Percentiles rank a stretch among this genome's conserved stretches.
phyloP scores from a whole-genome alignment of 2,113 vertebrate species.

The Coreoperca whiteheadi region DNA sequence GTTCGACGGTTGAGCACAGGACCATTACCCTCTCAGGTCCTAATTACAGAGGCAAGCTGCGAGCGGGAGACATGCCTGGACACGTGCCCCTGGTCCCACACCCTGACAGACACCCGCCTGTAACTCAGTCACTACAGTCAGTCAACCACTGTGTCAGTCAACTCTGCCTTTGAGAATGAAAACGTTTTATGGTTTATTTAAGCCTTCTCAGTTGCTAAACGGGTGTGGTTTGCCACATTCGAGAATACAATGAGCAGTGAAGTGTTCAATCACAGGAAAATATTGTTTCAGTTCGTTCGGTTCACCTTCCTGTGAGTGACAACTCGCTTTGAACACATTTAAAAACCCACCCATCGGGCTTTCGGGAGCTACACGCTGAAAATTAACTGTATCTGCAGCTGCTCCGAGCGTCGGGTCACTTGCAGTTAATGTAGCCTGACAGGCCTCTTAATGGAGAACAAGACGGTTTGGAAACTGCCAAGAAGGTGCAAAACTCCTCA shows the following conservation, averaged over 20 bases:
- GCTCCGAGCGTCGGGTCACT: neutral
- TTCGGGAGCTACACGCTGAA: neutral
- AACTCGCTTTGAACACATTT: constrained; percentile 3
- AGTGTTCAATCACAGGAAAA: constrained; percentile 54
- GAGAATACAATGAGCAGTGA: constrained; percentile 50
- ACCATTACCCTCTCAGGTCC: constrained; percentile 22
- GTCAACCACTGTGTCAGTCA: neutral
- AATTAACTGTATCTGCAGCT: neutral
- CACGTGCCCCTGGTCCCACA: constrained; percentile 32
- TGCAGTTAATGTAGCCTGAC: neutral
- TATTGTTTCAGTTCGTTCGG: constrained; percentile 37
- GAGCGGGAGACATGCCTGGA: constrained; percentile 46
- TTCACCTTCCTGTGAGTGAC: constrained; percentile 60
- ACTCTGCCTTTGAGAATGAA: neutral
- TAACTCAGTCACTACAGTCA: neutral
- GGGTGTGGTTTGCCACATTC: constrained; percentile 48
- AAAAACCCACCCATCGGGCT: constrained; percentile 30
- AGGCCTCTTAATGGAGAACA: neutral
- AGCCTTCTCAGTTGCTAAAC: constrained; percentile 1
- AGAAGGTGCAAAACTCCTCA: neutral
- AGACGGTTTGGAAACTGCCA: neutral
- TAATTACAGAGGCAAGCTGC: constrained; percentile 63
- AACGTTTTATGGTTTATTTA: constrained; percentile 21
- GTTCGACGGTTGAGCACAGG: neutral
- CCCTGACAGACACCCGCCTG: constrained; percentile 1